These are phyloP conservation scores for Cirrhinus mrigala DNA, from an alignment of 2,797 vertebrate genomes.

Conservation along the genomic window DNA sequence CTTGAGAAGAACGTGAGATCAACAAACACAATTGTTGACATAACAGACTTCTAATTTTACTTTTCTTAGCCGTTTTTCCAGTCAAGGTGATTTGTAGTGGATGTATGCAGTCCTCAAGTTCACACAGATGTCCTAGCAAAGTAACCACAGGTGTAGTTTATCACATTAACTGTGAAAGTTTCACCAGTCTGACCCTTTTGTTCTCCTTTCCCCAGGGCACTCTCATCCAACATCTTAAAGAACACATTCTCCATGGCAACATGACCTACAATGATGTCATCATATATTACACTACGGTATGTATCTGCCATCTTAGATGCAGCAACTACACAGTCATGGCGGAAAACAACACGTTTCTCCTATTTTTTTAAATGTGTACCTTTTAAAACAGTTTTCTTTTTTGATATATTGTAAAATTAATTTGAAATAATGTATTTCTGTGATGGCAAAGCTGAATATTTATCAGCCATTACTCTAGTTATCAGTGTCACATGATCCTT, in stretches of 20 bases:
- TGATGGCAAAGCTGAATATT: neutral
- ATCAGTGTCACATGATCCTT: neutral
- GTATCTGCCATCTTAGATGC: conserved; percentile 45
- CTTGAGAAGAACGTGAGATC: neutral
- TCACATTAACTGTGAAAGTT: neutral
- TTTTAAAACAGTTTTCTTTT: neutral
- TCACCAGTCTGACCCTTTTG: neutral
- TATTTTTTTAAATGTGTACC: too few species aligned
- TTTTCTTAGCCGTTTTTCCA: neutral
- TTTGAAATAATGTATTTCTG: neutral
- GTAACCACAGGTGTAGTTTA: neutral
- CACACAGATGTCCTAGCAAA: neutral
- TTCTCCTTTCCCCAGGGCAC: conserved; percentile 82
- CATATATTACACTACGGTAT: conserved; percentile 94
- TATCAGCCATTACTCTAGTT: neutral
- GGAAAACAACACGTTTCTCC: neutral
- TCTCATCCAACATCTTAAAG: conserved; percentile 94
- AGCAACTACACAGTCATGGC: neutral
- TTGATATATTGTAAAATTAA: neutral
- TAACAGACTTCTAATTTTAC: neutral
- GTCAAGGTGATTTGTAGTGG: neutral
- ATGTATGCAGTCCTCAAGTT: neutral
- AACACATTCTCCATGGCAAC: conserved; percentile 93
- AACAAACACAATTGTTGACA: neutral
- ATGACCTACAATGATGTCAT: conserved; percentile 88